A percentile compares a stretch with the other conserved stretches of the same genome.
These are phyloP conservation scores for Asbolus verrucosus DNA, from an alignment of 1,140 invertebrate species.

Conservation along the genomic window DNA sequence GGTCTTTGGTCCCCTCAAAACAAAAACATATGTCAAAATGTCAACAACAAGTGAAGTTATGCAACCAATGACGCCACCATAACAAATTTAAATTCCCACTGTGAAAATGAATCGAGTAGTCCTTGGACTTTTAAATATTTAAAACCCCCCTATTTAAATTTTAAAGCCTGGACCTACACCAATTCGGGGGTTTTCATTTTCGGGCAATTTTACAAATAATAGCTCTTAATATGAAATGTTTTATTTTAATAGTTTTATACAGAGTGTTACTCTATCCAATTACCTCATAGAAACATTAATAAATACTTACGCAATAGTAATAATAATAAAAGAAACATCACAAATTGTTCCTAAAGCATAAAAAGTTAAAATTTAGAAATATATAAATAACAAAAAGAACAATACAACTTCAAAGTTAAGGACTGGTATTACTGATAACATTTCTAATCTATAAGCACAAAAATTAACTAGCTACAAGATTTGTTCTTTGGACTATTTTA, in stretches of 20 bases:
- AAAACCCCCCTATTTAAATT: constrained; percentile 41
- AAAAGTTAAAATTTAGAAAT: constrained; percentile 12
- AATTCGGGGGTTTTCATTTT: not conserved
- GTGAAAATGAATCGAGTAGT: not conserved
- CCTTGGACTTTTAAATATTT: constrained; percentile 42
- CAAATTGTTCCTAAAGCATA: constrained; percentile 19
- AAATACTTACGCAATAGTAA: constrained; percentile 17
- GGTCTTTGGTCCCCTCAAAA: constrained; percentile 26
- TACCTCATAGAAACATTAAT: constrained; percentile 1
- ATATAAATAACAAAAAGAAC: too few species aligned
- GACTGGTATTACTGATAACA: not conserved
- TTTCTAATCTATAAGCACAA: constrained; percentile 13
- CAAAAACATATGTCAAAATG: constrained; percentile 32
- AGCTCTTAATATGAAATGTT: not conserved
- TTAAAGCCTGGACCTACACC: constrained; percentile 8
- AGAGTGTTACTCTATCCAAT: not conserved
- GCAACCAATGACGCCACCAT: constrained; percentile 21
- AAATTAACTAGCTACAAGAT: not conserved
- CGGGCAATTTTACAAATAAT: constrained; percentile 6
- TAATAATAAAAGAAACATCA: constrained; percentile 22
- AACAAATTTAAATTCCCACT: constrained; percentile 34
- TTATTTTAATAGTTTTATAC: not conserved
- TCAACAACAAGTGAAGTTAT: constrained; percentile 32
- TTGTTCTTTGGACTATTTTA: constrained; percentile 18
- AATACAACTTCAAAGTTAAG: constrained; percentile 27